Evolutionary conservation across 2,888 invertebrate species (phyloP), one percentile per base, ranked within the genome.

Genomic region (Standfussiana lucernea): DNA sequence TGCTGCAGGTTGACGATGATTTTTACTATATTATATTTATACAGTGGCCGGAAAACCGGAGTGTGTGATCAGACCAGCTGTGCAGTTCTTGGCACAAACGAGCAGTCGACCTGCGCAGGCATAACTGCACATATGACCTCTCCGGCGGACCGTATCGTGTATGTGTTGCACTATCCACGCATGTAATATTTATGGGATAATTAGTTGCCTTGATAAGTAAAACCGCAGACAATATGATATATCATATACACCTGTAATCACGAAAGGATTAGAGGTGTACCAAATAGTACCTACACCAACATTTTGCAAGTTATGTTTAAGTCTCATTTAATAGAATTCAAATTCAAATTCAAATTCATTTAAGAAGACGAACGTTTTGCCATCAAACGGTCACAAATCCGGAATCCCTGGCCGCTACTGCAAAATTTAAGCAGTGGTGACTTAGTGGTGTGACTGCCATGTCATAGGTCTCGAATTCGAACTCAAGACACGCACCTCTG

Each of bases 131-230:
- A 32, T 7, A 15, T 11, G 37, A 32, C 18, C 3, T 75, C 18
- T 75, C n/a, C 32, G 1, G 24, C 56, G 18, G 13, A 56, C 24
- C 24, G 15, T 79, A 24, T 42, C 50, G 35, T 79, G 4, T 28
- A 18, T 24, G 1, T 8, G 28, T 28, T 24, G 35, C 24, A 42
- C 35, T 67, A 28, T 15, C n/a, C 24, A 50, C 28, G 18, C 21
- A 24, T 18, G n/a, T 37, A 21, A 56, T n/a, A 28, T 37, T 42
- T 15, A 59, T 35, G 35, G 45, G n/a, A 45, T 42, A 66, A 73
- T 72, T 56, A 68, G 1, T 32, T 18, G 18, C 50, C n/a, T 59
- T 59, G 28, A 8, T 8, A 59, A 59, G 56, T 59, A 8, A 59
- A 32, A 59, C 32, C 59, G 18, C 15, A 7, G 15, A 28, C 56